Base-by-base conservation (phyloP, 2,113 vertebrate genomes). In the Chaenocephalus aceratus region DNA sequence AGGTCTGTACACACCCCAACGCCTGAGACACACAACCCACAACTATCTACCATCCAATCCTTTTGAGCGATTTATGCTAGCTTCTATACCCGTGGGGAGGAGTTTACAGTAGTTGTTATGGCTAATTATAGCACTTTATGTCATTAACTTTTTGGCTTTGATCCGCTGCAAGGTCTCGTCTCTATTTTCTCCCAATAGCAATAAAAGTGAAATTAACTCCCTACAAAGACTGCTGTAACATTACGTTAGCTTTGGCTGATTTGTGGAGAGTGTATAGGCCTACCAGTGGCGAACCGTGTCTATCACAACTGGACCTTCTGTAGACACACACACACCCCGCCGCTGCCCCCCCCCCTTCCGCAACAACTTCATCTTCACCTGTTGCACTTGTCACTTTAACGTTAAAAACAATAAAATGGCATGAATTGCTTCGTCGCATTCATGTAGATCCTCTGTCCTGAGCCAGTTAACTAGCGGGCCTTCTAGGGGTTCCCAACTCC, bases 111-210 rank as follows among this genome's bases (percentile, higher is more conserved):
- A 11, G 15, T 30, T 72, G 60, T 72, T 64, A 64, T 80, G 26
- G 41, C 36, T 68, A 14, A 75, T 41, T 41, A 75, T 13, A 44
- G 53, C 1, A 2, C 26, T 45, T 58, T 76, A n/a, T 54, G 45
- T 83, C 45, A 60, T 84, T 81, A 84, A 73, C 64, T 56, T 77
- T 44, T 30, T 63, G 51, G 51, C 64, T 74, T 70, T 57, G 44
- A 64, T 68, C 61, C 72, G 63, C 73, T 41, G 49, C 15, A 16
- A 53, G 64, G 51, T 66, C 34, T 49, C 11, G 41, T 57, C 51
- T 51, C 18, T 30, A 6, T 54, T 77, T 36, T 48, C 12, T 67
- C 45, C 15, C n/a, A 36, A 34, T 36, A 14, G 57, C 56, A 79
- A 68, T 68, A 79, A 79, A 72, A 79, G 36, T 58, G 18, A 65